These are phyloP conservation scores for Phocoena sinus DNA, from an alignment of 2,113 vertebrate genomes.

Conservation along the genomic window DNA sequence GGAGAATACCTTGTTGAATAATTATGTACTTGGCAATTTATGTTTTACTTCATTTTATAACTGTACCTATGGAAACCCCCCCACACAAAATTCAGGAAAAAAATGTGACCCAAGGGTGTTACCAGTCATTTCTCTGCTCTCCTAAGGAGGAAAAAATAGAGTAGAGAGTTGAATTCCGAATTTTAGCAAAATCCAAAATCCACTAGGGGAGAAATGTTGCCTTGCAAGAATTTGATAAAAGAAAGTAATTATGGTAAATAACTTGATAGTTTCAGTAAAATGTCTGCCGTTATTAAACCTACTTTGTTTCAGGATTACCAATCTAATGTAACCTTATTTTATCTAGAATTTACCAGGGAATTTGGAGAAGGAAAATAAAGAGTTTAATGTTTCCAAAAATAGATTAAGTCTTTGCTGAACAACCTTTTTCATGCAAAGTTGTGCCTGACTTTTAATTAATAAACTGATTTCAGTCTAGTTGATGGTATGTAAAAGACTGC, in stretches of 20 bases:
- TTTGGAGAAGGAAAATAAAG: neutral
- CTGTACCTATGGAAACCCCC: fast-evolving
- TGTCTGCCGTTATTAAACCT: neutral
- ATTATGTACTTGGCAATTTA: neutral
- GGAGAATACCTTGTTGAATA: neutral
- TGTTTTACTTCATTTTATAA: neutral
- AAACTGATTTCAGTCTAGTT: neutral
- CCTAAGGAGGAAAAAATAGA: neutral
- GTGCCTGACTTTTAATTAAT: neutral
- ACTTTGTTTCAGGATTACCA: neutral
- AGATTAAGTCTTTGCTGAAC: neutral
- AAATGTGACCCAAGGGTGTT: neutral
- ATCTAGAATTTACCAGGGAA: neutral
- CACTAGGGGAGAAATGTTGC: neutral
- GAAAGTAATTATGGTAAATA: neutral
- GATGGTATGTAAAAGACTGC: neutral
- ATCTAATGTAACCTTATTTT: neutral
- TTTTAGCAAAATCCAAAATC: neutral
- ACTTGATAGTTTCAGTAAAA: neutral
- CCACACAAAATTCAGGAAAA: fast-evolving
- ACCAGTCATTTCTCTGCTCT: neutral
- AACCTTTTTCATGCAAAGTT: neutral
- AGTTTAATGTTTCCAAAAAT: neutral
- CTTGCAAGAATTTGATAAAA: neutral
- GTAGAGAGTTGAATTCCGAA: neutral